Evolutionary conservation across 2,113 vertebrate species (phyloP), one percentile per base, ranked within the genome.

Genomic region (Nannospalax galili): DNA sequence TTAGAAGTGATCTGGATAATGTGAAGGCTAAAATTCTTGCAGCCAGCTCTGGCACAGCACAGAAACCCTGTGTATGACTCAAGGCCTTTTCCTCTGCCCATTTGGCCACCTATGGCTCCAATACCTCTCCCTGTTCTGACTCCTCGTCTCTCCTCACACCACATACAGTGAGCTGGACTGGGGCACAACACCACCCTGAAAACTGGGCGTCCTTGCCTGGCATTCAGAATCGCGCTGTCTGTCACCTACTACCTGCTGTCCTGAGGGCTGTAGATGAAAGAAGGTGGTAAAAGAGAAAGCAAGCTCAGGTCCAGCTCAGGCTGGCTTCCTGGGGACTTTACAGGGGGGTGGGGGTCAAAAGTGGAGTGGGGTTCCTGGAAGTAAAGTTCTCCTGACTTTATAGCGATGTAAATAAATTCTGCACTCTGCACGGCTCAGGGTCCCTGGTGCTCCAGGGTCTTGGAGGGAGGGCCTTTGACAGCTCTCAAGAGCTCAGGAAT

Each of bases 251-350:
- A 0, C 5, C 11, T 24, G 73, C 28, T 0, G 2, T 37, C 14
- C 40, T 8, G 64, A 28, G 30, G 65, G 69, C 79, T 10, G 1
- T 7, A 28, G 42, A 52, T 30, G 40, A 69, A 14, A 9, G 10
- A 70, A 37, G 5, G 28, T 24, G 2, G 12, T 28, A 45, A 14
- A 40, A 32, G 19, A 28, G 6, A 10, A 0, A 8, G 5, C 14
- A 10, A 0, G 1, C 17, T 3, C 0, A 19, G 40, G 6, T 12
- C 10, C 0, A 0, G 30, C 58, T 22, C 1, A 1, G 40, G 22
- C n/a, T 1, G 32, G 64, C 69, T 84, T 26, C 16, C 30, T 11
- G 6, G 5, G 28, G 22, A 15, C 72, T 20, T 6, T 52, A 28
- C 22, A 0, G 20, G 11, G 35, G 26, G 10, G 3, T 1, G 0